phyloP scores from a whole-genome alignment of 2,888 invertebrate genomes.

The Xylota sylvarum region DNA sequence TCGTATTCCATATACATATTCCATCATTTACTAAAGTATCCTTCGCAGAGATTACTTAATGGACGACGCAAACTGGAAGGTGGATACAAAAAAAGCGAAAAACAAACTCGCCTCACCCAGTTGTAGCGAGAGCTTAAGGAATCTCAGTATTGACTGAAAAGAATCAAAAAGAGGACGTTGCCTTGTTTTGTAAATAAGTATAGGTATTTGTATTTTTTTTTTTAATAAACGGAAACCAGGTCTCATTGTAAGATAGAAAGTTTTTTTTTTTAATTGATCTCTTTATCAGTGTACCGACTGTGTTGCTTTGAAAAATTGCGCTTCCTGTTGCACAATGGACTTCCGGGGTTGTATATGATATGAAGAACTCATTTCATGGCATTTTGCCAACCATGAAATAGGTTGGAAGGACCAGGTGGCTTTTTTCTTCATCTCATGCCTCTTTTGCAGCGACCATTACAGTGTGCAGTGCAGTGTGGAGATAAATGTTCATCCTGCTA shows the following conservation, averaged over 20 bases:
- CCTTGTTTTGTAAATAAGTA: slow-evolving; percentile 26
- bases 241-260: not conserved
- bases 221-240: slow-evolving; percentile 24
- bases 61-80: slow-evolving; percentile 85
- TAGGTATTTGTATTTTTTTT: slow-evolving; percentile 6
- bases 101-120: slow-evolving; percentile 10
- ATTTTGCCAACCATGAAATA: slow-evolving; percentile 55
- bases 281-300: not conserved
- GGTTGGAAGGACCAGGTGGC: slow-evolving; percentile 31
- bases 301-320: slow-evolving; percentile 19
- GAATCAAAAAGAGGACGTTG: not conserved
- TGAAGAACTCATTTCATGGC: slow-evolving; percentile 37
- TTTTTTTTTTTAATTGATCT: slow-evolving; percentile 31
- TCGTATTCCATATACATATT: slow-evolving; percentile 15
- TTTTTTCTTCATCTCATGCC: not conserved
- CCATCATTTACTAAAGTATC: not conserved
- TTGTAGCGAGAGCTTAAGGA: slow-evolving; percentile 31
- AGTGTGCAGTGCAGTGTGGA: slow-evolving; percentile 32
- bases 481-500: slow-evolving; percentile 30
- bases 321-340: slow-evolving; percentile 44
- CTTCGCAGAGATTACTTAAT: slow-evolving; percentile 86
- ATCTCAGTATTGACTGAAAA: slow-evolving; percentile 44
- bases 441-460: slow-evolving; percentile 7
- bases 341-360: slow-evolving; percentile 23
- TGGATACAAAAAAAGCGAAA: slow-evolving; percentile 84